Conservation (phyloP, 2,797 vertebrate genomes). For the Bovichtus variegatus region DNA sequence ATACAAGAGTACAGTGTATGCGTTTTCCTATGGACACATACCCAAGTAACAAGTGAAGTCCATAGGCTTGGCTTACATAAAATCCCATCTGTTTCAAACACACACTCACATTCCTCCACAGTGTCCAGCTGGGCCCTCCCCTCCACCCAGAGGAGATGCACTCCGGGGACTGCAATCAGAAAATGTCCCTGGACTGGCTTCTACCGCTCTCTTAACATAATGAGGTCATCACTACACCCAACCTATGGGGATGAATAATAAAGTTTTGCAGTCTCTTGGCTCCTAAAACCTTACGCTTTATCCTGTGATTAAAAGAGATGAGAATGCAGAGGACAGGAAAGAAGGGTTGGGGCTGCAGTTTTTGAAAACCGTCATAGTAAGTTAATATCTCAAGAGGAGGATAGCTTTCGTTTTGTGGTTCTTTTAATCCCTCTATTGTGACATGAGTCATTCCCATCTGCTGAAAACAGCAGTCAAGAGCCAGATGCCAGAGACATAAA, state of each 20-base stretch:
- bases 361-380: slow-evolving; percentile 24
- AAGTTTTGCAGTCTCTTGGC: slow-evolving; percentile 55
- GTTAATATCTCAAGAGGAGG: slow-evolving; percentile 28
- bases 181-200: slow-evolving; percentile 57
- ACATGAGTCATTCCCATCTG: slow-evolving; percentile 23
- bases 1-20: not conserved
- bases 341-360: slow-evolving; percentile 18
- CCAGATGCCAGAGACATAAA: slow-evolving; percentile 6
- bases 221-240: slow-evolving; percentile 67
- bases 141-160: slow-evolving; percentile 38
- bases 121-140: slow-evolving; percentile 54
- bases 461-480: slow-evolving; percentile 22
- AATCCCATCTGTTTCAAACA: slow-evolving; percentile 62
- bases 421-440: slow-evolving; percentile 14
- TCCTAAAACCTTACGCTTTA: slow-evolving; percentile 41
- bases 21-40: slow-evolving; percentile 9
- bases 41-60: slow-evolving; percentile 28
- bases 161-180: slow-evolving; percentile 60
- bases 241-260: slow-evolving; percentile 51
- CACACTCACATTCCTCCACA: slow-evolving; percentile 43
- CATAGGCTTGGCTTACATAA: slow-evolving; percentile 35
- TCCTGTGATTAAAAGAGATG: slow-evolving; percentile 46
- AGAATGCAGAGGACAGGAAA: slow-evolving; percentile 44
- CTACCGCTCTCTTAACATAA: slow-evolving; percentile 58
- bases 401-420: slow-evolving; percentile 19